Base-by-base conservation (phyloP, 1,140 invertebrate species). In the Aphelinus atriplicis region DNA sequence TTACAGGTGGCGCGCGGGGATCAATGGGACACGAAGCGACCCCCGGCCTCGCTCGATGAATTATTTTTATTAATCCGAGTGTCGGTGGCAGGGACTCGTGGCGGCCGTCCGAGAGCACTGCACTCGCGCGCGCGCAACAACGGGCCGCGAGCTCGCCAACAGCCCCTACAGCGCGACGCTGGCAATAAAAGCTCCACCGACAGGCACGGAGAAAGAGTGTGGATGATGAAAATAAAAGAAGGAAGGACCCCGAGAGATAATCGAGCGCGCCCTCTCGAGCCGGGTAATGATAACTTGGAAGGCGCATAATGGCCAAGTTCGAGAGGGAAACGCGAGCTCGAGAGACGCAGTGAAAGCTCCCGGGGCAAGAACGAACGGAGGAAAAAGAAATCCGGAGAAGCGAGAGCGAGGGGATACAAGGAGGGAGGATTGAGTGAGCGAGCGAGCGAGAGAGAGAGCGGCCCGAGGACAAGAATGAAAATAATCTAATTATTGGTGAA, bases 401-500 rank as follows among this genome's bases (percentile, higher is more conserved):
- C 43, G 62, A 47, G 70, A 73, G 73, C 67, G 58, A 43, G 67
- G 57, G 7, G 47, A 71, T 65, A n/a, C 75, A 58, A 74, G 71
- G 72, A 26, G 47, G 46, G 43, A 48, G 43, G 62, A 10, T 2
- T n/a, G 48, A 60, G 43, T 4, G 10, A 10, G 10, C 48, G 55
- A 48, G 73, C 51, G 71, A 48, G 53, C 3, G 51, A 76, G 47
- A 65, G 69, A 66, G 71, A 75, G 64, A 66, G 67, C 61, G 60
- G 71, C 67, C 57, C 65, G 71, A 78, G 77, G 76, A 77, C 77
- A 74, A 79, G 78, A 80, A 80, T 81, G 79, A 81, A 80, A 82
- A 83, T 85, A 84, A 84, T 85, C 84, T 85, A 85, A 85, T 85
- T 85, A 85, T 83, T 84, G 80, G 80, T 81, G 82, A 83, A 84